phyloP scores from a whole-genome alignment of 2,797 vertebrate species.

The Lemur catta region DNA sequence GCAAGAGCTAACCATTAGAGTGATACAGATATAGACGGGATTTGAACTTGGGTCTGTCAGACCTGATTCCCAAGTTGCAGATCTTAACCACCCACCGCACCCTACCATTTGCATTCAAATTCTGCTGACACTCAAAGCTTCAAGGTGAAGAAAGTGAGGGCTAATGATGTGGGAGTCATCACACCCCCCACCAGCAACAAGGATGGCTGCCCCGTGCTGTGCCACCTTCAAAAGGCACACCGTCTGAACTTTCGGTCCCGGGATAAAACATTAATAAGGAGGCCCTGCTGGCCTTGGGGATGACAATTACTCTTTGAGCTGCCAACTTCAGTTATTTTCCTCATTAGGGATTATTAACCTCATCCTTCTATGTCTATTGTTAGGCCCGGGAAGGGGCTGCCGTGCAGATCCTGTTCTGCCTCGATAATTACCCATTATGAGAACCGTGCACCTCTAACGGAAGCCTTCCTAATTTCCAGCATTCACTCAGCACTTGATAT shows the following conservation, averaged over 20 bases:
- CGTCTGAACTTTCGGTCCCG: background rate
- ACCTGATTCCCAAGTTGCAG: background rate
- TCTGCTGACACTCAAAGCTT: background rate
- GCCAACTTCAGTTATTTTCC: background rate
- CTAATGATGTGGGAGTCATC: background rate
- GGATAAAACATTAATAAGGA: constrained; percentile 49
- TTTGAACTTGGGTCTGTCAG: background rate
- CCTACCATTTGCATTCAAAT: background rate
- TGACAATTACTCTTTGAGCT: background rate
- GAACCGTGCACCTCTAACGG: background rate
- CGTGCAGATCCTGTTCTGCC: background rate
- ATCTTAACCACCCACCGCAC: background rate
- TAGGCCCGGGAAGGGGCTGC: background rate
- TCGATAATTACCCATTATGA: background rate
- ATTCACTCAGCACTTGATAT: background rate
- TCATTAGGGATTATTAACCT: constrained; percentile 12
- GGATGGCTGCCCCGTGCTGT: background rate
- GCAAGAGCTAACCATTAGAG: background rate
- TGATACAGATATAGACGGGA: background rate
- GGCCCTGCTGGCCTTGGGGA: background rate
- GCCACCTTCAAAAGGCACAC: constrained; percentile 19
- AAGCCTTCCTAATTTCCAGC: background rate
- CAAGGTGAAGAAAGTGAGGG: background rate
- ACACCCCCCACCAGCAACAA: background rate
- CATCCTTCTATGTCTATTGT: background rate